A percentile compares a stretch with the other conserved stretches of the same genome.
Evolutionary conservation across 2,113 vertebrate species (phyloP).

Genomic region (Nettapus auritus): DNA sequence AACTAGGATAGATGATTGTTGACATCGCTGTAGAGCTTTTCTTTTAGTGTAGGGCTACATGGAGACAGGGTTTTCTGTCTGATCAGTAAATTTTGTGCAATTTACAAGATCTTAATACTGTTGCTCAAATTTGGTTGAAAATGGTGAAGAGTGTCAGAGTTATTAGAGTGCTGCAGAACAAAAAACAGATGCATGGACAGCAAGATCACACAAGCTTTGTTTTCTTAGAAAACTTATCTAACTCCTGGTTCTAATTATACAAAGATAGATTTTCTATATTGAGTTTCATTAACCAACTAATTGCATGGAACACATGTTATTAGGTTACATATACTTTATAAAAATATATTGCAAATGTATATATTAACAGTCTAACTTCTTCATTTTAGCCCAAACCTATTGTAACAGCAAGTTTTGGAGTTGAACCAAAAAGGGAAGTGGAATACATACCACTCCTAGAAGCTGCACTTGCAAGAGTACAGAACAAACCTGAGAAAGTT

Average conservation of each 20-base stretch:
- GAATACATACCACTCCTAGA: slow-evolving; percentile 91
- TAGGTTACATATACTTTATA: neutral
- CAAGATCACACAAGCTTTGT: neutral
- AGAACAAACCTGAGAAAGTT: slow-evolving; percentile 86
- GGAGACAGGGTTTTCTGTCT: neutral
- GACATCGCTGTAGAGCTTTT: neutral
- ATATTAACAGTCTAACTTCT: neutral
- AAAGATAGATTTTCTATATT: neutral
- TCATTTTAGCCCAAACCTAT: slow-evolving; percentile 89
- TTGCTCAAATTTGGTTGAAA: neutral
- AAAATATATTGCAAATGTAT: neutral
- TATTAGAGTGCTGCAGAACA: neutral
- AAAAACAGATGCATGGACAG: neutral
- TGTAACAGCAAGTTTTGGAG: slow-evolving; percentile 92
- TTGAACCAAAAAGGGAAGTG: slow-evolving; percentile 90
- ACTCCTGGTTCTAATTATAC: neutral
- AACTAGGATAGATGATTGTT: neutral
- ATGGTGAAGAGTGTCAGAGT: neutral
- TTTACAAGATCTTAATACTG: neutral
- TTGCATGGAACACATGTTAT: neutral
- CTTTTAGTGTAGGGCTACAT: neutral
- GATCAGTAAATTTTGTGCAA: neutral
- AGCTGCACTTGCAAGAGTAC: slow-evolving; percentile 84
- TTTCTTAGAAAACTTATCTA: neutral
- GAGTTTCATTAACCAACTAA: neutral